Evolutionary conservation across 1,140 invertebrate species (phyloP), one percentile per base, ranked within the genome.

Genomic region (Nomia melanderi): DNA sequence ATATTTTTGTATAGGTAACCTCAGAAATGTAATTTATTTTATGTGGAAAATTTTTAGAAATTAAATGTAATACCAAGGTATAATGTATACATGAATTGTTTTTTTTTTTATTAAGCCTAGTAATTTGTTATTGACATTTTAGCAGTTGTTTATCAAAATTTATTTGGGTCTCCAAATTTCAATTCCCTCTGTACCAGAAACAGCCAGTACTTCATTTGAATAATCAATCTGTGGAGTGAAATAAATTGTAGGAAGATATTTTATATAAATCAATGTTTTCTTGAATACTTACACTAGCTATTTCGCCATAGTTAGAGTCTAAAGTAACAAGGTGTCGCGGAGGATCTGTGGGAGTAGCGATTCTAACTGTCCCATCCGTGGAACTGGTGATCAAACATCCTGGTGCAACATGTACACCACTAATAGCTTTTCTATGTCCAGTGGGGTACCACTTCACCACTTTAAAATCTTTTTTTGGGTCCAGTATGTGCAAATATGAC

Each of bases 381-480:
- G 91, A 92, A 78, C 87, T 86, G 1, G 91, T 92, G 7, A 92
- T 90, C 12, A 92, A 63, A 64, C 87, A 88, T 12, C 90, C 91
- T 23, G 75, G 66, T 59, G 84, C 47, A 41, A 78, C 59, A 73
- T 90, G 85, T 67, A 92, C 81, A 2, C 88, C 88, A 7, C 87
- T 92, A 54, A 92, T 88, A 62, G 80, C 84, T 81, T 90, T 90
- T 11, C 78, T 83, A 65, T 91, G 90, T 25, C 79, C 86, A 66
- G 86, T 89, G 25, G 76, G 64, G 14, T 87, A 91, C 73, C 67
- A 84, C 66, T 90, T 90, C 0, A 89, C 85, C 33, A 69, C 57
- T 27, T 89, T 70, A 33, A 91, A 91, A 23, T 88, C 69, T 14
- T 89, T 84, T n/a, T 86, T 88, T 20, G 83, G 81, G 83, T 92